Percentiles rank a stretch among this genome's conserved stretches.
phyloP scores from a whole-genome alignment of 2,113 vertebrate species.

The Micronycteris hirsuta region DNA sequence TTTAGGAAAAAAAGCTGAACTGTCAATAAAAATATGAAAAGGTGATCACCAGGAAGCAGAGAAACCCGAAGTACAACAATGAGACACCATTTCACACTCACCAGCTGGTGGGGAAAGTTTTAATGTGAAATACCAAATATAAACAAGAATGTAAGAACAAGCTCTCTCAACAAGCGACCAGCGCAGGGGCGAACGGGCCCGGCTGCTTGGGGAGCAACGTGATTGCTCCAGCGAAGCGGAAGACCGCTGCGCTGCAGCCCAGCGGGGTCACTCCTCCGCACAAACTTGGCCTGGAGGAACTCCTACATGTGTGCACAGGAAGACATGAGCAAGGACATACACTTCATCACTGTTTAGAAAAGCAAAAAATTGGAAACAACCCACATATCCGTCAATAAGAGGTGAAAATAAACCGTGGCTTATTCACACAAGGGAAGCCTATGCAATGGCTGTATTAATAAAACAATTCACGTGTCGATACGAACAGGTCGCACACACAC shows the following conservation, averaged over 20 bases:
- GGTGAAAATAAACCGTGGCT: neutral
- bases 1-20: neutral
- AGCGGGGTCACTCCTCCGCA: neutral
- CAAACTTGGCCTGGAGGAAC: neutral
- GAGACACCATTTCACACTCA: neutral
- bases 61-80: neutral
- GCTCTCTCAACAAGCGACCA: neutral
- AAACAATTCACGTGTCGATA: neutral
- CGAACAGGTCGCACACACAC: neutral
- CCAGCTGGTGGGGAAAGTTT: neutral
- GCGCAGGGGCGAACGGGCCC: neutral
- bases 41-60: neutral
- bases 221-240: neutral
- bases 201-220: neutral
- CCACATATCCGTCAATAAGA: neutral
- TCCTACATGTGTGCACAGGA: neutral
- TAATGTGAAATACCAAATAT: neutral
- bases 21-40: constrained; percentile 12
- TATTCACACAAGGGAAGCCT: neutral
- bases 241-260: neutral
- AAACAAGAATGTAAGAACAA: neutral
- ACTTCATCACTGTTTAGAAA: neutral
- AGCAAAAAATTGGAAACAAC: no score
- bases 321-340: neutral
- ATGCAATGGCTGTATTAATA: neutral